Conservation (phyloP, 2,888 invertebrate genomes). For the Malachius bipustulatus region DNA sequence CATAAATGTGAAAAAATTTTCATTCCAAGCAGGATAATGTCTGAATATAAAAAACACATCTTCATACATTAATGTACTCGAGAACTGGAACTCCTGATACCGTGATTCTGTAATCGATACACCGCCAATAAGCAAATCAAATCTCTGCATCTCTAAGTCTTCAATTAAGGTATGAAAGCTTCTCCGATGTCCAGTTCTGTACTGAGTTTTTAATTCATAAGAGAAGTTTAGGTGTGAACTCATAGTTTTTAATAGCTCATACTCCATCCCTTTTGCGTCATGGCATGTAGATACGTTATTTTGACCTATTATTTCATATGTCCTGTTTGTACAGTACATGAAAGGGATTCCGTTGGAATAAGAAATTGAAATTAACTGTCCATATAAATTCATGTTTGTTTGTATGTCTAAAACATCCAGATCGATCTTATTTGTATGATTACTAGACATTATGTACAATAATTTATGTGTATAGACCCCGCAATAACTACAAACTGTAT, state of each 20-base stretch:
- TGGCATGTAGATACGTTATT: constrained; percentile 13
- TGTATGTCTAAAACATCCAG: no score
- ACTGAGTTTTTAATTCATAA: constrained; percentile 14
- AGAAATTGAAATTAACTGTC: constrained; percentile 16
- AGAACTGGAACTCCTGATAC: constrained; percentile 15
- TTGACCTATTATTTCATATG: background rate
- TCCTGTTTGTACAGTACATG: constrained; percentile 13
- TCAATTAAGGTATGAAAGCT: constrained; percentile 14
- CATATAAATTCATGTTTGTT: constrained; percentile 15
- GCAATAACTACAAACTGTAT: background rate
- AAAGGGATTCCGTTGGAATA: constrained; percentile 18
- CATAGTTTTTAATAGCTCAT: constrained; percentile 14
- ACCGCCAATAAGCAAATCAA: constrained; percentile 21
- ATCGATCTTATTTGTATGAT: no score
- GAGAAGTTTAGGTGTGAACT: constrained; percentile 19
- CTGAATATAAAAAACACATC: constrained; percentile 17
- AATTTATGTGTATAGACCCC: background rate
- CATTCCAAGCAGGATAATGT: constrained; percentile 13
- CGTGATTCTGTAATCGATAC: constrained; percentile 17
- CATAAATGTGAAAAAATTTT: constrained; percentile 13
- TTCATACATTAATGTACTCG: constrained; percentile 17
- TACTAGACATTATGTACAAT: no score
- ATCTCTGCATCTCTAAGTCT: constrained; percentile 8
- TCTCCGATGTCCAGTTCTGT: no score
- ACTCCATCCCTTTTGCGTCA: constrained; percentile 17